Evolutionary conservation across 2,888 invertebrate species (phyloP), one percentile per base, ranked within the genome.

Genomic region (Hanleya hanleyi): DNA sequence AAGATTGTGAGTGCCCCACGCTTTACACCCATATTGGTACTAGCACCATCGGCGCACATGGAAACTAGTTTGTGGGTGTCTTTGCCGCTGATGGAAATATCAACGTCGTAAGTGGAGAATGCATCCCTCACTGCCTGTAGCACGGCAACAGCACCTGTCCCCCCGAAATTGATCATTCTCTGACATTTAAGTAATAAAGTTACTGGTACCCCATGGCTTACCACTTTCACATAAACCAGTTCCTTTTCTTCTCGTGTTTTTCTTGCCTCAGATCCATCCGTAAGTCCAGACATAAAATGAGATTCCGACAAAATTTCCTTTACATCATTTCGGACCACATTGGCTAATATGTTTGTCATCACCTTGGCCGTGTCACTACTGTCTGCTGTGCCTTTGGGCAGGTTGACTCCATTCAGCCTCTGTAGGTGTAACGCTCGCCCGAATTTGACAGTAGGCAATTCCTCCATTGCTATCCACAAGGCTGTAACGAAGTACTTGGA

Each of bases 221-320:
- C 57, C 9, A 57, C 9, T 22, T 57, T 57, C 22, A 22, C 57
- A 57, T 57, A 57, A 9, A 57, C 26, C 57, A 57, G 26, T 29
- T 57, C 57, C 26, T 57, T 57, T 57, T 57, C 57, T 22, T 57
- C 57, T 57, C 57, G 9, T 9, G 57, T 57, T 57, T 57, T 57
- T 26, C 57, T 9, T 15, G 57, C 57, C 22, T 57, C 57, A 9
- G 57, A 57, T 15, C 57, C 57, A 22, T 57, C 57, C 9, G 9
- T 18, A 9, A 57, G 26, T 15, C 57, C 57, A 9, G 57, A 57
- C 29, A 57, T 57, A 22, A 57, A 57, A 26, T 57, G n/a, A 26
- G 9, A 12, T 41, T 41, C 41, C 9, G 41, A 9, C 18, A 41
- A 12, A 9, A 26, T 9, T 15, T 18, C 57, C 26, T 57, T 57